These are phyloP conservation scores for Raphicerus campestris DNA, from an alignment of 2,113 vertebrate species.

Conservation along the genomic window DNA sequence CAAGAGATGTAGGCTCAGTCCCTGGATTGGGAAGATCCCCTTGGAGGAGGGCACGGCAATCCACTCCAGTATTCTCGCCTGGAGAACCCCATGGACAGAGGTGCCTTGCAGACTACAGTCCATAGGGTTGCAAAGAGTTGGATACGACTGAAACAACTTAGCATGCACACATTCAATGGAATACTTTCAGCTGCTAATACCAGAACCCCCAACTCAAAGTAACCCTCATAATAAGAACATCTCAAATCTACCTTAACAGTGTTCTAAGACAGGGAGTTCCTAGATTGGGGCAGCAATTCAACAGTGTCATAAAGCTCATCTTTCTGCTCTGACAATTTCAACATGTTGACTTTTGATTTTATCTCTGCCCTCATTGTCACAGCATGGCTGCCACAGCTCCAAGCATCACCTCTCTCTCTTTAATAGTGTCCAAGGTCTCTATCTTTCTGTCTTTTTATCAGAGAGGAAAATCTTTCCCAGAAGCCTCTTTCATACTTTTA, in stretches of 20 bases:
- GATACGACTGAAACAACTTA: neutral
- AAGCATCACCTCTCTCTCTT: neutral
- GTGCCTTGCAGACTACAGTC: neutral
- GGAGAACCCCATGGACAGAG: neutral
- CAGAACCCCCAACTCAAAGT: neutral
- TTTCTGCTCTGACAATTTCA: neutral
- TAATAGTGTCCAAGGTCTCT: neutral
- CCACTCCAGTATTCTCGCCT: neutral
- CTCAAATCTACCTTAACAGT: neutral
- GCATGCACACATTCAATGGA: neutral
- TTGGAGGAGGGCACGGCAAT: neutral
- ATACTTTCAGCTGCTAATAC: neutral
- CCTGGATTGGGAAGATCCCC: neutral
- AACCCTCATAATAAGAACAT: neutral
- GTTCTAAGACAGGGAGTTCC: neutral
- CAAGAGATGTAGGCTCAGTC: neutral
- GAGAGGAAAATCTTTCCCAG: neutral
- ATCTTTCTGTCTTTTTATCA: neutral
- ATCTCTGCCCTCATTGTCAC: neutral
- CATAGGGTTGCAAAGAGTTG: neutral
- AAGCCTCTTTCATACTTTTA: neutral
- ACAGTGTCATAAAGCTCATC: neutral
- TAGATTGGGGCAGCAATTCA: neutral
- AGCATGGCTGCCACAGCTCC: neutral
- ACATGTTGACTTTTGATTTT: neutral